phyloP scores from a whole-genome alignment of 53 echinoderm and acorn worm species.

The Mesocentrotus franciscanus region DNA sequence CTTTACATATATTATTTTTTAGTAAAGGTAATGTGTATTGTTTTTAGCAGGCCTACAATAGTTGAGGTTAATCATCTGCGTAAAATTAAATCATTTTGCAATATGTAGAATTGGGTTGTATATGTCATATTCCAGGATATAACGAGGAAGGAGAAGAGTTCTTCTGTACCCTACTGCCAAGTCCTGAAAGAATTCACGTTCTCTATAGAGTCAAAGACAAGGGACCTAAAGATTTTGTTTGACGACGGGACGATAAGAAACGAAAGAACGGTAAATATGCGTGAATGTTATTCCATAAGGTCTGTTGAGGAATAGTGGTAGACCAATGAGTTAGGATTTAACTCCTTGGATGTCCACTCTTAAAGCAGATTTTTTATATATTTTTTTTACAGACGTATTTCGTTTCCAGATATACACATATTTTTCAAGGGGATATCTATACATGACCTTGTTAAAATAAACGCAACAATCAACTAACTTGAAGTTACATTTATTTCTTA shows the following conservation, averaged over 20 bases:
- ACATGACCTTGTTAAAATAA: too few species aligned
- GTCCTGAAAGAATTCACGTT: background rate
- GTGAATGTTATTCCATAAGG: background rate
- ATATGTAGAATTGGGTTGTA: background rate
- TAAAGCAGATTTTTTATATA: background rate
- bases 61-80: too few species aligned
- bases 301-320: background rate
- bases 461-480: too few species aligned
- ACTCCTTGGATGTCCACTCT: background rate
- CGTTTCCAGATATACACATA: too few species aligned
- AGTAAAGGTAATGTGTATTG: too few species aligned
- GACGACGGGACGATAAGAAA: background rate
- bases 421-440: too few species aligned
- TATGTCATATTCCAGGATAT: background rate
- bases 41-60: too few species aligned
- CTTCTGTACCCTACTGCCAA: background rate
- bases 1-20: background rate
- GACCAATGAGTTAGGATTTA: background rate
- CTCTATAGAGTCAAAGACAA: background rate
- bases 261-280: background rate
- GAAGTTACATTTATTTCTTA: too few species aligned
- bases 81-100: background rate
- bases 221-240: background rate
- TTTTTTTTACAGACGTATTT: background rate
- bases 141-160: background rate